Conservation (phyloP, 2,797 vertebrate species). For the Sebastes goodei region DNA sequence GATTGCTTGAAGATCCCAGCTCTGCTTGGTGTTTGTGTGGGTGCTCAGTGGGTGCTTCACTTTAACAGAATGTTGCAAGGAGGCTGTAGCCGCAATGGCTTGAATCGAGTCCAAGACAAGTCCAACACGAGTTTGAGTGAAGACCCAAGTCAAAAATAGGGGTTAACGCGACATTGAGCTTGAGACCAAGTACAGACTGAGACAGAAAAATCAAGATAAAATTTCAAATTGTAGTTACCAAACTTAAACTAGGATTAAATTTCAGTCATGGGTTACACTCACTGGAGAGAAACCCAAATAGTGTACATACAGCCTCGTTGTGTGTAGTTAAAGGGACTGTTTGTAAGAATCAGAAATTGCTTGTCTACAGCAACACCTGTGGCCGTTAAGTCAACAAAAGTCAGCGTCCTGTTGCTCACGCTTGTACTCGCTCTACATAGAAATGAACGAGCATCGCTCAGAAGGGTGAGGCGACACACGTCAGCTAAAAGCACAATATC, state of each 20-base stretch:
- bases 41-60: not conserved
- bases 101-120: not conserved
- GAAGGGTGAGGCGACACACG: no score
- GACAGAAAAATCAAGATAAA: not conserved
- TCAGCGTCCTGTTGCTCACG: no score
- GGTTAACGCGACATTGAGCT: not conserved
- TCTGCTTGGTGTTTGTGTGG: not conserved
- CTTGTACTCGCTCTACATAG: no score
- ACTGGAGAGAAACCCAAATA: not conserved
- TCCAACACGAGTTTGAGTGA: not conserved
- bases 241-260: no score
- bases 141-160: not conserved
- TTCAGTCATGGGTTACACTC: not conserved
- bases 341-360: no score
- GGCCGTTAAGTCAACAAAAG: no score
- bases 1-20: slow-evolving; percentile 24
- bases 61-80: not conserved
- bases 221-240: no score
- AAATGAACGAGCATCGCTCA: no score
- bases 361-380: no score
- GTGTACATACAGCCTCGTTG: not conserved
- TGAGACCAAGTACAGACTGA: not conserved
- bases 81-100: not conserved
- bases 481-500: no score
- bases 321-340: not conserved